A percentile compares a stretch with the other conserved stretches of the same genome.
phyloP scores from a whole-genome alignment of 2,888 invertebrate species.

The Acrobeloides nanus region DNA sequence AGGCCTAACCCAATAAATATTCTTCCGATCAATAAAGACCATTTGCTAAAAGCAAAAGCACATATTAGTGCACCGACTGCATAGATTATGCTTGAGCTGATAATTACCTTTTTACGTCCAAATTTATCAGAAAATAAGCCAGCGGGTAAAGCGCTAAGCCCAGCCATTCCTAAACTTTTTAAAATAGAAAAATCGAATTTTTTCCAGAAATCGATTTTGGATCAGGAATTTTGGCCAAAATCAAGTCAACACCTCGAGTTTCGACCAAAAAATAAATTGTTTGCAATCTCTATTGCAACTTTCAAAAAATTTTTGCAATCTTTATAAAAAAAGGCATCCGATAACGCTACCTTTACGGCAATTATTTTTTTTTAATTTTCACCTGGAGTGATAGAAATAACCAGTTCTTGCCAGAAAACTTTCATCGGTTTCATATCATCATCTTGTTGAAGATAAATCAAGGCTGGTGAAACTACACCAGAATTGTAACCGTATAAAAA shows the following conservation, averaged over 20 bases:
- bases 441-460: constrained; percentile 41
- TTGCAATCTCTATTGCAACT: too few species aligned
- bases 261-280: too few species aligned
- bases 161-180: constrained; percentile 17
- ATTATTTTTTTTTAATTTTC: too few species aligned
- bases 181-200: too few species aligned
- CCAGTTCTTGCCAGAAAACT: constrained; percentile 42
- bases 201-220: too few species aligned
- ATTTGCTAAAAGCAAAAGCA: constrained; percentile 35
- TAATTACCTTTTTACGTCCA: constrained; percentile 59
- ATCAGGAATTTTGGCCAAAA: too few species aligned
- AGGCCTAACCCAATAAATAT: constrained; percentile 46
- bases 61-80: constrained; percentile 57
- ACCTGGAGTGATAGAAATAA: constrained; percentile 42
- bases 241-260: too few species aligned
- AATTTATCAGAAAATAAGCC: constrained; percentile 58
- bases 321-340: too few species aligned
- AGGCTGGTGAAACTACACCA: constrained; percentile 50
- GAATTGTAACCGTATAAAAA: constrained; percentile 62
- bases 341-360: too few species aligned
- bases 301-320: too few species aligned
- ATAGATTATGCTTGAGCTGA: constrained; percentile 59
- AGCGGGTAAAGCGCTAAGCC: constrained; percentile 21
- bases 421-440: constrained; percentile 32
- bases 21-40: constrained; percentile 35